Conservation (phyloP, 2,797 vertebrate species). For the Scolopax rusticola region DNA sequence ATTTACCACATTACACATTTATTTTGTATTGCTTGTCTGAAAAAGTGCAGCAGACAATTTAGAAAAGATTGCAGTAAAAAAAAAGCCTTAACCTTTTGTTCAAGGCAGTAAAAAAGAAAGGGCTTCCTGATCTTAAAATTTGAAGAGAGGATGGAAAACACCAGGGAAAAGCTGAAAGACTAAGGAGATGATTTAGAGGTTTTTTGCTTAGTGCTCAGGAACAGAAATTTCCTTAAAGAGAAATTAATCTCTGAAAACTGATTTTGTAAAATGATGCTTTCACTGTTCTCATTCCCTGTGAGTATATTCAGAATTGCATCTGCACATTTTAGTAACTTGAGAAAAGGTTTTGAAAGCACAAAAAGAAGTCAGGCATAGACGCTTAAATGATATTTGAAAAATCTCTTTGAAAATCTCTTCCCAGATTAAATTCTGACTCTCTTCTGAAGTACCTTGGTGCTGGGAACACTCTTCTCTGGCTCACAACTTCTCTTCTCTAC, state of each 20-base stretch:
- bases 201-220: neutral
- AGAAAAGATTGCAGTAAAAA: neutral
- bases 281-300: neutral
- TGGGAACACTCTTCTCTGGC: neutral
- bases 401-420: neutral
- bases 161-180: neutral
- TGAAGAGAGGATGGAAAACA: neutral
- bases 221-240: neutral
- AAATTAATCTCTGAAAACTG: neutral
- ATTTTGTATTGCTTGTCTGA: neutral
- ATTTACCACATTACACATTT: neutral
- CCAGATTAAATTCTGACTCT: neutral
- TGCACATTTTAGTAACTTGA: neutral
- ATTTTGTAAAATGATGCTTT: neutral
- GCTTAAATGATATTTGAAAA: neutral
- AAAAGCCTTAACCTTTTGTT: neutral
- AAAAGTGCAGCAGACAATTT: fast-evolving
- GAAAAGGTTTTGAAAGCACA: neutral
- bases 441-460: neutral
- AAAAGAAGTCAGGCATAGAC: neutral
- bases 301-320: neutral
- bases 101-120: neutral
- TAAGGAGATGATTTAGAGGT: neutral
- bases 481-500: neutral
- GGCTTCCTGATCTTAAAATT: neutral